Evolutionary conservation across 2,113 vertebrate species (phyloP), one percentile per base, ranked within the genome.

Genomic region (Marcusenius ussheri): DNA sequence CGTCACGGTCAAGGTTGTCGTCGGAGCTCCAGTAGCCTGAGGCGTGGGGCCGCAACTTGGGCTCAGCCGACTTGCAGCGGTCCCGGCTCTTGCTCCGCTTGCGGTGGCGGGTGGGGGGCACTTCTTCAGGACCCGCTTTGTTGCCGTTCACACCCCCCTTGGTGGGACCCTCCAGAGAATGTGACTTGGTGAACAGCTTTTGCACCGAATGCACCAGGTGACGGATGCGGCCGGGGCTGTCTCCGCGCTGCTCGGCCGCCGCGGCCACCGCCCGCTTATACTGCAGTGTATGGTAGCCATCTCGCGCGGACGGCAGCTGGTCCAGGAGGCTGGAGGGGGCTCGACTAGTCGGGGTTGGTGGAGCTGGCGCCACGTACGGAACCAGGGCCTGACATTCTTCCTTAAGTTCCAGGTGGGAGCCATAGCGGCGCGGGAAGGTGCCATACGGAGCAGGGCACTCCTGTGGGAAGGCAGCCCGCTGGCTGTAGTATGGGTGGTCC

Each of bases 131-230:
- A 94, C 97, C 98, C 13, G 97, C 97, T 92, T 98, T 97, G 90
- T 96, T 96, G 88, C 97, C 97, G 0, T 98, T 98, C 91, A 97
- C 94, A 0, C 96, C 97, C 85, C 96, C 97, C 91, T 98, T 99
- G 90, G 96, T 94, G 0, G 98, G 97, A 42, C 98, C 98, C 92
- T 99, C 98, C 93, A 99, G 93, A 0, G 98, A 99, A 91, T 99
- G 98, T 2, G 98, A 99, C 96, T 99, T 99, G 92, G 98, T 99
- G 89, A 99, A 99, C 90, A 99, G 98, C 94, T 99, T 99, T 94
- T 99, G 98, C 90, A 99, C 98, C 1, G 98, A 99, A 92, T 99
- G 98, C 70, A 99, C 98, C 94, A 99, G 95, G 46, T 99, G 98
- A n/a, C 98, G 97, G 93, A 99, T 99, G 93, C 98, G 96, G 87